Base-by-base conservation (phyloP, 1,140 invertebrate genomes). In the Brachionus manjavacas region DNA sequence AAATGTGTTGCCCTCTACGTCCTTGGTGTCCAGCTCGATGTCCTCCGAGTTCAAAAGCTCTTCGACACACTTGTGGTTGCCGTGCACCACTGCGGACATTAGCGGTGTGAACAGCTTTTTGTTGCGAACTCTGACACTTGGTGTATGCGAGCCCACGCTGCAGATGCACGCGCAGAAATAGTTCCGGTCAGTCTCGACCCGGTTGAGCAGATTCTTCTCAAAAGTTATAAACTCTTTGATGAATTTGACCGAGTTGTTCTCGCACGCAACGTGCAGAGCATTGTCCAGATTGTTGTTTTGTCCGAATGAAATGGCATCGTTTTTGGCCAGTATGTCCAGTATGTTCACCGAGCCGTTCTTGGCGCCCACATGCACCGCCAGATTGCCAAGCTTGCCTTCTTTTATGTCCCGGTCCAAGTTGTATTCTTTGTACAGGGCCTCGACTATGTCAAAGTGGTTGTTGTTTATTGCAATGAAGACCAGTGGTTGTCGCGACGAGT, bases 271-370 rank as follows among this genome's bases (percentile, higher is more conserved):
- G n/a, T 81, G 79, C 31, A 81, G 16, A 3, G 79, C 79, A 46
- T 68, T 64, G 79, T 81, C 79, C n/a, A 68, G 35, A 12, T 81
- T 81, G 16, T 64, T 60, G 35, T 81, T 81, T 81, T 60, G 52
- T 8, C 64, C 35, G 16, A 81, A 81, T n/a, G 79, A 81, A 25
- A 81, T 68, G n/a, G 79, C 79, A 46, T 81, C 79, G 35, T 81
- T 43, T 46, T 81, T 81, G n/a, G 64, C 64, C 25, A 81, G 23
- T 9, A 81, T 60, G 52, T 81, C 79, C 12, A 81, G 25, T 64
- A 81, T 81, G 25, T 81, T 14, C 8, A 68, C 31, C 0, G 79
- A 81, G 52, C 79, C 79, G 41, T 81, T 81, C 39, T 64, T 81
- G 14, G 79, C 79, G 20, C 52, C 79, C 6, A 43, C 35, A 35